Base-by-base conservation (phyloP, 1,140 invertebrate genomes). In the Bombus haemorrhoidalis region DNA sequence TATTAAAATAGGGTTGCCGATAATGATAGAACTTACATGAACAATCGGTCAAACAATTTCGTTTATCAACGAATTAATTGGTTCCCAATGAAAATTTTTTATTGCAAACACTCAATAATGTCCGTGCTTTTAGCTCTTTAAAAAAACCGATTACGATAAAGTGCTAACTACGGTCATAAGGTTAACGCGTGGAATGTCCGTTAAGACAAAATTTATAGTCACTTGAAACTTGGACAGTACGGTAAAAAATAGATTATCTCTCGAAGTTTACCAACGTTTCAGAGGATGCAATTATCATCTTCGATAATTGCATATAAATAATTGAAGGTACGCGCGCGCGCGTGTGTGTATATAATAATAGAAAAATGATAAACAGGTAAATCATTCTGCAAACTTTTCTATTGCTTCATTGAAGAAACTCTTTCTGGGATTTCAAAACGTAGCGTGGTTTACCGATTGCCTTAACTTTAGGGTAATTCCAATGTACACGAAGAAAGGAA, bases 251-350 rank as follows among this genome's bases (percentile, higher is more conserved):
- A 37, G 79, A 69, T 81, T 41, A 81, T 32, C 22, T 41, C 32
- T 32, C 9, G 5, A 74, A 39, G 28, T 59, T 72, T 73, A 57
- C 25, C 43, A 80, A 80, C 43, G 57, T 69, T 80, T 53, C n/a
- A 47, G 25, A 22, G 25, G 1, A 3, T 69, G 32, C 0, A 15
- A 2, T 47, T 47, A 15, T 47, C 13, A n/a, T n/a, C n/a, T n/a
- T n/a, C n/a, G 4, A 13, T 74, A 74, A 74, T 64, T 74, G 71
- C 47, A 74, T 43, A 73, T 74, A 82, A 82, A 73, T 82, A 82
- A 64, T 73, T 57, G 39, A 82, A 74, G 53, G 57, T 47, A 15
- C 15, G 6, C 47, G 18, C 6, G 43, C 5, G 47, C 47, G 18
- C 18, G 5, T 2, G 5, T 18, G 47, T 47, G 18, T 53, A 53